These are phyloP conservation scores for Harlomillsia oculata DNA, from an alignment of 1,140 invertebrate species.

Conservation along the genomic window DNA sequence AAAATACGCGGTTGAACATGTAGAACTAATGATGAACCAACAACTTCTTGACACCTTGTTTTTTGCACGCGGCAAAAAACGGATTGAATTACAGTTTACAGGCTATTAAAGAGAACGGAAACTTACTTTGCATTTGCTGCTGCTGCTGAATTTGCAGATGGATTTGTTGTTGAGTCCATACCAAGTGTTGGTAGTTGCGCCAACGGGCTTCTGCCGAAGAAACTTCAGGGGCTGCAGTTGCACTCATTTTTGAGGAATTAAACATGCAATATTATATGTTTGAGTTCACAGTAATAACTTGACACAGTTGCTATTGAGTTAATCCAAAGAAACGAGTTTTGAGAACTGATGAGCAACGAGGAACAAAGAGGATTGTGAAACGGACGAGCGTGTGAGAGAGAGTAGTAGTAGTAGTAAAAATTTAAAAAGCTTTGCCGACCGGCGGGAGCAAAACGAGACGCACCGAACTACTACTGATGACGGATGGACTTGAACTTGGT, in stretches of 20 bases:
- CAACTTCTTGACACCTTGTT: too few species aligned
- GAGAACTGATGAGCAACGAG: not conserved
- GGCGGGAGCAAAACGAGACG: too few species aligned
- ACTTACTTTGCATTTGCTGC: conserved; percentile 19
- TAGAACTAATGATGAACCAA: too few species aligned
- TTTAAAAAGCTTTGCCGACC: too few species aligned
- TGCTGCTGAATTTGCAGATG: conserved; percentile 34
- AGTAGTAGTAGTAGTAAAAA: too few species aligned
- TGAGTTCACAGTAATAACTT: not conserved
- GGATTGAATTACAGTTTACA: too few species aligned
- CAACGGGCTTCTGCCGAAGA: conserved; percentile 20
- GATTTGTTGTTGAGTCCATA: conserved; percentile 34
- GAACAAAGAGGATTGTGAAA: not conserved
- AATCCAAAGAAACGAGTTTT: not conserved
- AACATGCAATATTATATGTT: not conserved
- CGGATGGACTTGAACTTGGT: too few species aligned
- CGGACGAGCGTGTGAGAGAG: not conserved
- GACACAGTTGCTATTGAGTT: not conserved
- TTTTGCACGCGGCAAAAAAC: too few species aligned
- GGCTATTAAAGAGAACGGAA: not conserved
- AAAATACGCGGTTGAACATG: too few species aligned
- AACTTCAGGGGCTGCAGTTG: not conserved
- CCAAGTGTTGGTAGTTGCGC: conserved; percentile 33
- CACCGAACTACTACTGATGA: too few species aligned
- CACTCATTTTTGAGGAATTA: conserved; percentile 3